Evolutionary conservation across 2,797 vertebrate species (phyloP), one percentile per base, ranked within the genome.

Genomic region (Dendrocincla fuliginosa): DNA sequence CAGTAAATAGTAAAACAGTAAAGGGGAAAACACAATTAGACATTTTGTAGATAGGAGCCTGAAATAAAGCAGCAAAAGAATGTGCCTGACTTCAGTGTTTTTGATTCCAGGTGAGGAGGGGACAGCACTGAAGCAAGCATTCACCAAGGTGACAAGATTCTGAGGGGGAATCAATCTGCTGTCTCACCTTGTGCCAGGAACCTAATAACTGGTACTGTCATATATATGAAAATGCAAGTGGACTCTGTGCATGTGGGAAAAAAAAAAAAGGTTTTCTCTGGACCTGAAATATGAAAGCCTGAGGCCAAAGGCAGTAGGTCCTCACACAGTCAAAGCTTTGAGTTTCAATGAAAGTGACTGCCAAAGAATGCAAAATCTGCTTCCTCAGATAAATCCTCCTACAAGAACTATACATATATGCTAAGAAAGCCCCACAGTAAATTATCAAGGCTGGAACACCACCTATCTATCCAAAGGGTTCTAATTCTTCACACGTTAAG

Each of bases 201-300:
- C 4, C 8, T 47, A 68, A 3, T 74, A 85, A 60, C 13, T 32
- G 20, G 13, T 41, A 59, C 10, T 75, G 37, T 33, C 70, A 74
- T 11, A 32, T 17, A 25, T n/a, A 69, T 23, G 46, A 70, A 75
- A 70, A 84, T 37, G 23, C 17, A 75, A 44, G 41, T 24, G 44
- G 32, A 11, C 30, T 27, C 41, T 37, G 23, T 42, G 42, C 16
- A 42, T 12, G 3, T 37, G 6, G 49, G 18, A 44, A 46, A 47
- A 25, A 50, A 33, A 46, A 39, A 47, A 19, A n/a, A 11, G 6
- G 11, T 30, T 30, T 71, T 53, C 27, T 73, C 44, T 73, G 25
- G 19, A 59, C 16, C 24, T 73, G 42, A 84, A 90, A 84, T 24
- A 57, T 13, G 27, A 89, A 90, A 82, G 33, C 46, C 81, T 68